phyloP scores from a whole-genome alignment of 1,140 invertebrate genomes.

The Drosophila pectinifera region DNA sequence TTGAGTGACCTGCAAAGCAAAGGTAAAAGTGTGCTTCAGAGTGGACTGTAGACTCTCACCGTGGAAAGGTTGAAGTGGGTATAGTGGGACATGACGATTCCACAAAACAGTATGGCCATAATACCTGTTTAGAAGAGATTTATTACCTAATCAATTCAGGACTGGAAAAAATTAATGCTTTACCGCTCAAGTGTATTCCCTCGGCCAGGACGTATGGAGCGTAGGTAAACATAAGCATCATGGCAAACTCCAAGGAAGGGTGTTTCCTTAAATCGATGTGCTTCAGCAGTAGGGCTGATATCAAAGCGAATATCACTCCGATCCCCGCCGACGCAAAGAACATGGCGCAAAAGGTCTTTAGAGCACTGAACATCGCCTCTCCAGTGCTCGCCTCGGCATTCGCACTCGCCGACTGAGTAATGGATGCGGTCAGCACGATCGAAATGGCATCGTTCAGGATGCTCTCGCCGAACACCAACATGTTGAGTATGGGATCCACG shows the following conservation, averaged over 20 bases:
- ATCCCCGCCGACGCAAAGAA: slow-evolving; percentile 99
- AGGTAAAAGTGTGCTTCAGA: background rate
- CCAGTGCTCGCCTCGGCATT: slow-evolving; percentile 86
- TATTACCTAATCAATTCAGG: background rate
- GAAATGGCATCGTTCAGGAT: slow-evolving; percentile 99
- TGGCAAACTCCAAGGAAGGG: slow-evolving; percentile 98
- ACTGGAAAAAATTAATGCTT: background rate
- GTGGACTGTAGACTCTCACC: background rate
- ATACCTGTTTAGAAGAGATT: slow-evolving; percentile 86
- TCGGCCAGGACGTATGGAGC: slow-evolving; percentile 99
- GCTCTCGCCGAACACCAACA: slow-evolving; percentile 99
- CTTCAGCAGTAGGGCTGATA: slow-evolving; percentile 97
- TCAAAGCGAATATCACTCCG: slow-evolving; percentile 97
- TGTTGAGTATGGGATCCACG: slow-evolving; percentile 97
- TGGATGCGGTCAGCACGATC: slow-evolving; percentile 97
- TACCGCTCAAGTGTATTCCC: slow-evolving; percentile 90
- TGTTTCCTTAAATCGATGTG: slow-evolving; percentile 98
- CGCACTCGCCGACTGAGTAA: slow-evolving; percentile 86
- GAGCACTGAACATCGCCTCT: slow-evolving; percentile 94
- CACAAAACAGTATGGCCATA: slow-evolving; percentile 99
- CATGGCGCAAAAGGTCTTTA: slow-evolving; percentile 97
- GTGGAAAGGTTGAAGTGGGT: slow-evolving; percentile 99
- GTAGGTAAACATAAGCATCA: slow-evolving; percentile 99
- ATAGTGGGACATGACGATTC: slow-evolving; percentile 99
- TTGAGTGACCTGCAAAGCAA: slow-evolving; percentile 90